Conservation (phyloP, 2,797 vertebrate genomes). For the Pipistrellus pygmaeus region DNA sequence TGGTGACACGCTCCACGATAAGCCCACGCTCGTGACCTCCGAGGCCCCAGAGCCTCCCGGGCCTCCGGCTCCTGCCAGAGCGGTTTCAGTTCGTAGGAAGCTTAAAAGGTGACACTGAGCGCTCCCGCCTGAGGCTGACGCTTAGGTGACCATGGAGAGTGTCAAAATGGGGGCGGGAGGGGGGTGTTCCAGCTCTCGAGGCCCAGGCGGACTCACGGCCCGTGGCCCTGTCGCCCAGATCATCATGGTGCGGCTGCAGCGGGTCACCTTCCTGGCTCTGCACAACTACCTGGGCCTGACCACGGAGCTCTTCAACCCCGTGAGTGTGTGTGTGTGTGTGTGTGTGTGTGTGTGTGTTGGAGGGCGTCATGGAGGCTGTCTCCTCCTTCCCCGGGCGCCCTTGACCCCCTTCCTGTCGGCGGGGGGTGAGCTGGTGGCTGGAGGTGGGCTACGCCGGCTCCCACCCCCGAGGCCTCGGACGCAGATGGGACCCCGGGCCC, state of each 20-base stretch:
- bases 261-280: constrained; percentile 96
- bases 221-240: constrained; percentile 87
- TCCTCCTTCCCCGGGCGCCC: no score
- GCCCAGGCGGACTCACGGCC: not conserved
- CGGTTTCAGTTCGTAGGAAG: not conserved
- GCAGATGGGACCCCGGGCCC: not conserved
- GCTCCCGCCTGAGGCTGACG: fast-evolving
- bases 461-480: no score
- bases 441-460: not conserved
- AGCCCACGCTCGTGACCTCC: not conserved
- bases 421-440: not conserved
- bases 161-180: no score
- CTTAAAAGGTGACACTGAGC: not conserved
- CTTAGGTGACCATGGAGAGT: fast-evolving
- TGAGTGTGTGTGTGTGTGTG: constrained; percentile 79
- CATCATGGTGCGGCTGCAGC: constrained; percentile 98
- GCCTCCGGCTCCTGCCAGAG: not conserved
- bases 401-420: not conserved
- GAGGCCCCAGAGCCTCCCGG: not conserved
- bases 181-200: fast-evolving
- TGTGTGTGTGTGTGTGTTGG: constrained; percentile 69
- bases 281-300: constrained; percentile 98
- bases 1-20: no score
- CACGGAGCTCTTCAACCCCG: constrained; percentile 96
- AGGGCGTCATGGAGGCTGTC: no score